A percentile compares a stretch with the other conserved stretches of the same genome.
Conservation (phyloP, 2,888 invertebrate species). For the Orchesellides sinensis region DNA sequence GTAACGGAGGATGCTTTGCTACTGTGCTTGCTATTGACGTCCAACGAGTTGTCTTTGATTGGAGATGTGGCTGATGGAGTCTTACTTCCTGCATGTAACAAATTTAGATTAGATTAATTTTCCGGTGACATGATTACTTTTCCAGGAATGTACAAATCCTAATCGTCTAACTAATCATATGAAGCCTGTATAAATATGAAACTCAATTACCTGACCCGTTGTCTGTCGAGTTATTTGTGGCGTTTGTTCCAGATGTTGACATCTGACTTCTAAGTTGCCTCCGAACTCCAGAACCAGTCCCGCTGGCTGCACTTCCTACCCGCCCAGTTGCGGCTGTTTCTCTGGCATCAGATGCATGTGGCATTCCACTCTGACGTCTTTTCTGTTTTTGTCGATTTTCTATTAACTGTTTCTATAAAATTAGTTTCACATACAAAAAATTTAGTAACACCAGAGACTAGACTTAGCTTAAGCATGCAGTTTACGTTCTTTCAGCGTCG, state of each 20-base stretch:
- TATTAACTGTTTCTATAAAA: constrained; percentile 73
- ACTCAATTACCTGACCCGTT: constrained; percentile 51
- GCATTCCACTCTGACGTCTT: constrained; percentile 74
- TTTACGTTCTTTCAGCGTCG: too few relatives aligned
- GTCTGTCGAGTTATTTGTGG: constrained; percentile 56
- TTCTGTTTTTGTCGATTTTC: constrained; percentile 75
- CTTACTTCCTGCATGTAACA: too few relatives aligned
- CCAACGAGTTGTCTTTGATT: constrained; percentile 59
- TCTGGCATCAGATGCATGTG: constrained; percentile 74
- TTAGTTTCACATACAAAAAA: not conserved
- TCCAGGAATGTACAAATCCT: not conserved
- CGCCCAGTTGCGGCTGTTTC: constrained; percentile 60
- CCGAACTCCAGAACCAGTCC: constrained; percentile 59
- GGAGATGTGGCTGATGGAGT: constrained; percentile 60
- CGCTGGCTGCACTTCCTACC: constrained; percentile 64
- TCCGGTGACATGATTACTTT: constrained; percentile 4
- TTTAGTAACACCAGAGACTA: not conserved
- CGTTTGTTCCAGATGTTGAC: constrained; percentile 58
- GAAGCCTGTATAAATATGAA: not conserved
- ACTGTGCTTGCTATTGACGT: constrained; percentile 42
- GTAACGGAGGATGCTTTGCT: constrained; percentile 59
- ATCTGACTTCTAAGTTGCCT: constrained; percentile 54
- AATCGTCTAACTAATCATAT: not conserved
- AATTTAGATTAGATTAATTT: too few relatives aligned
- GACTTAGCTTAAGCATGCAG: too few relatives aligned